Conservation (phyloP, 2,113 vertebrate genomes). For the Anarhynchus alexandrinus region DNA sequence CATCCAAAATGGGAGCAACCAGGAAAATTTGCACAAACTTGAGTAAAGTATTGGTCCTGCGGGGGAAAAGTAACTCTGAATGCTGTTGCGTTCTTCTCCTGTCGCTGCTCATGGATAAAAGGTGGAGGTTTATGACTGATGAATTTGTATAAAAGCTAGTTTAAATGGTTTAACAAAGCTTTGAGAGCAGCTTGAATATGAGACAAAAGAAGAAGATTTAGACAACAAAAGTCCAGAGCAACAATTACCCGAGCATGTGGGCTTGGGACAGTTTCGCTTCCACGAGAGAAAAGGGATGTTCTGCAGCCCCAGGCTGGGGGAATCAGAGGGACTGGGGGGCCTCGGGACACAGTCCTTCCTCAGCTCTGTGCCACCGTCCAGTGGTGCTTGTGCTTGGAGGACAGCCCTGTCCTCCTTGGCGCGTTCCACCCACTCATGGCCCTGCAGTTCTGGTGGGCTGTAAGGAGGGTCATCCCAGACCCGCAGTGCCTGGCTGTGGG, state of each 20-base stretch:
- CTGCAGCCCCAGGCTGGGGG: background rate
- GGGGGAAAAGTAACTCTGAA: background rate
- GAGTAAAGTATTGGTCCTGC: background rate
- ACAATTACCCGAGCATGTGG: accelerated
- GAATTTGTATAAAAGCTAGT: background rate
- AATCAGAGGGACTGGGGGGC: background rate
- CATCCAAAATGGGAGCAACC: background rate
- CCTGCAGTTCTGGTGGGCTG: background rate
- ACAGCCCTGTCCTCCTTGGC: background rate
- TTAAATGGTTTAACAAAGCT: background rate
- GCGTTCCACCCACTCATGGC: accelerated
- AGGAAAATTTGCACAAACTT: background rate
- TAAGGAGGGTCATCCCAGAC: background rate
- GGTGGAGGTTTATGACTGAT: background rate
- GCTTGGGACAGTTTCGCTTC: background rate
- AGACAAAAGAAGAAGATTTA: background rate
- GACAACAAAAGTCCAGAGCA: background rate
- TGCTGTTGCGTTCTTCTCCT: background rate
- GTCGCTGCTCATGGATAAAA: background rate
- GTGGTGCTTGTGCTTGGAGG: background rate
- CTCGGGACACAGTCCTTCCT: background rate
- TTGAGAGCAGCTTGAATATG: background rate
- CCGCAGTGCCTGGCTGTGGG: background rate
- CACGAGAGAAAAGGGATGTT: background rate
- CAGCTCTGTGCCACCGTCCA: background rate